These are phyloP conservation scores for Crotalus horridus DNA, from an alignment of 2,113 vertebrate species.

Conservation along the genomic window DNA sequence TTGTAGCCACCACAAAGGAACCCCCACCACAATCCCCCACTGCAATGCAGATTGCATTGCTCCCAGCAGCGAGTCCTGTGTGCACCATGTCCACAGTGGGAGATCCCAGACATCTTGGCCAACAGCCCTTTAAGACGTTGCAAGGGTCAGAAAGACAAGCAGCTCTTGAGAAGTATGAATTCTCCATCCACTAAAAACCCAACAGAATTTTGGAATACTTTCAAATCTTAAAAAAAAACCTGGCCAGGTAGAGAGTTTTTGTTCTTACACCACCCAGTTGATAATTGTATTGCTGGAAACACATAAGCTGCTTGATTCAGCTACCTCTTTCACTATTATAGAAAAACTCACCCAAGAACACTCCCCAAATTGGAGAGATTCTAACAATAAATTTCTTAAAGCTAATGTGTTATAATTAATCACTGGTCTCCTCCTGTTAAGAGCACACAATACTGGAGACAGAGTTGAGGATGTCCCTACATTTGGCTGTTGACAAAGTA, in stretches of 20 bases:
- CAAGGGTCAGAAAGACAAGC: not conserved
- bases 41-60: not conserved
- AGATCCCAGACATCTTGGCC: not conserved
- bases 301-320: not conserved
- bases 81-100: not conserved
- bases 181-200: not conserved
- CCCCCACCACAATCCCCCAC: not conserved
- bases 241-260: not conserved
- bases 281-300: not conserved
- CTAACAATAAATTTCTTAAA: not conserved
- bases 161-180: not conserved
- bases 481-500: not conserved
- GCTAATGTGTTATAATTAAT: not conserved
- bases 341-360: not conserved
- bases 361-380: not conserved
- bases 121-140: not conserved
- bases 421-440: not conserved
- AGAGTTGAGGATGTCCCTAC: not conserved
- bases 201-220: not conserved
- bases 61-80: not conserved
- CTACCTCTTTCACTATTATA: not conserved
- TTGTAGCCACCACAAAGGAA: not conserved
- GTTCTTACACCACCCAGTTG: not conserved
- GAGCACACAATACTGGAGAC: not conserved
- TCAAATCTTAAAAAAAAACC: not conserved